A percentile compares a stretch with the other conserved stretches of the same genome.
Evolutionary conservation across 2,888 invertebrate species (phyloP).

Genomic region (Drosophila heteroneura): DNA sequence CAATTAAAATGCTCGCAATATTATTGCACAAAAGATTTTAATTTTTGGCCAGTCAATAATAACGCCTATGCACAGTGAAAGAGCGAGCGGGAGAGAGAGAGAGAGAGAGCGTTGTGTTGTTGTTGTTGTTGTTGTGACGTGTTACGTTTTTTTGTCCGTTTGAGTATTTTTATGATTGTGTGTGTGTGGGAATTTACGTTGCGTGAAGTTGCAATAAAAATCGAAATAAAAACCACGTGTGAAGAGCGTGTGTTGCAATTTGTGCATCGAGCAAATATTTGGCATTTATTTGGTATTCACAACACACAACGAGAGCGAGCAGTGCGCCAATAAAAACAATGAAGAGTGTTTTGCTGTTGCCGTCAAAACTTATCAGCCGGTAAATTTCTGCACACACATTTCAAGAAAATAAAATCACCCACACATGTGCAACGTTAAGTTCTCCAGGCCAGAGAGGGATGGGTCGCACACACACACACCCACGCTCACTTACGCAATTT

Average conservation of each 20-base stretch:
- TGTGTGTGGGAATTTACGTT: conserved; percentile 70
- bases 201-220: conserved; percentile 73
- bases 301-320: not conserved
- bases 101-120: not conserved
- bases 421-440: conserved; percentile 7
- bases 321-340: conserved; percentile 9
- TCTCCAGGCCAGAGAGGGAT: conserved; percentile 1
- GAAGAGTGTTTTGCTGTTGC: conserved; percentile 5
- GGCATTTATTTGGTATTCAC: conserved; percentile 20
- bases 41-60: conserved; percentile 20
- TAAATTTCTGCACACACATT: conserved; percentile 25
- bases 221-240: conserved; percentile 61
- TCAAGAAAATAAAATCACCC: conserved; percentile 37
- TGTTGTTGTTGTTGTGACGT: conserved; percentile 60
- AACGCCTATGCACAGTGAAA: conserved; percentile 19
- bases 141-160: conserved; percentile 47
- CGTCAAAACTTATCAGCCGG: conserved; percentile 53
- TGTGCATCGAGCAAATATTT: conserved; percentile 26
- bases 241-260: conserved; percentile 48
- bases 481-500: conserved; percentile 45
- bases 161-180: conserved; percentile 38
- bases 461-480: conserved; percentile 14
- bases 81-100: conserved; percentile 2
- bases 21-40: conserved; percentile 36
- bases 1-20: conserved; percentile 33